These are phyloP conservation scores for Tichodroma muraria DNA, from an alignment of 2,113 vertebrate genomes.

Conservation along the genomic window DNA sequence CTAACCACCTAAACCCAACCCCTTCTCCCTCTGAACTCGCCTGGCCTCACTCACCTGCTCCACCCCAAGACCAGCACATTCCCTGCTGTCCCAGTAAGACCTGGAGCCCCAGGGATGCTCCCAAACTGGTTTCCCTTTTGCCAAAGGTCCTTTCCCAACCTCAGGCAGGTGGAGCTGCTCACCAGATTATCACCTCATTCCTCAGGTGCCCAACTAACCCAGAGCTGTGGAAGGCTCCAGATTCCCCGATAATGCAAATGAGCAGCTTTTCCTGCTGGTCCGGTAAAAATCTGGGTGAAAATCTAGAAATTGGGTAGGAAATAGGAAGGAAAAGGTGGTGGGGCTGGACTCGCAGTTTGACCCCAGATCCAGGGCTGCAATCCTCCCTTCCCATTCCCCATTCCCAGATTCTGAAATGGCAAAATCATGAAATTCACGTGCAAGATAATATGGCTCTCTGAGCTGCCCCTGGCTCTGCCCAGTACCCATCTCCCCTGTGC, in stretches of 20 bases:
- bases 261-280: neutral
- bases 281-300: neutral
- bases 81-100: neutral
- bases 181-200: neutral
- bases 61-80: accelerated
- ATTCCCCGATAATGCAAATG: accelerated
- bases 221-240: neutral
- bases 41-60: neutral
- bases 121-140: neutral
- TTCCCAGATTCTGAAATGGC: neutral
- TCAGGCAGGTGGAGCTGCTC: conserved; percentile 40
- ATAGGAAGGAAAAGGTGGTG: neutral
- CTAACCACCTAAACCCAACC: accelerated
- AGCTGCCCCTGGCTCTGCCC: neutral
- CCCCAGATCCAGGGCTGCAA: neutral
- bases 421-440: neutral
- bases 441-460: neutral
- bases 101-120: neutral
- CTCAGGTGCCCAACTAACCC: neutral
- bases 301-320: neutral
- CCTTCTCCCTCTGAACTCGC: neutral
- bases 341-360: neutral
- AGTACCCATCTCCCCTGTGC: neutral
- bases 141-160: neutral
- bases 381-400: neutral